Percentiles rank a stretch among this genome's conserved stretches.
Conservation (phyloP, 1,140 invertebrate genomes). For the Drosophila watanabei region DNA sequence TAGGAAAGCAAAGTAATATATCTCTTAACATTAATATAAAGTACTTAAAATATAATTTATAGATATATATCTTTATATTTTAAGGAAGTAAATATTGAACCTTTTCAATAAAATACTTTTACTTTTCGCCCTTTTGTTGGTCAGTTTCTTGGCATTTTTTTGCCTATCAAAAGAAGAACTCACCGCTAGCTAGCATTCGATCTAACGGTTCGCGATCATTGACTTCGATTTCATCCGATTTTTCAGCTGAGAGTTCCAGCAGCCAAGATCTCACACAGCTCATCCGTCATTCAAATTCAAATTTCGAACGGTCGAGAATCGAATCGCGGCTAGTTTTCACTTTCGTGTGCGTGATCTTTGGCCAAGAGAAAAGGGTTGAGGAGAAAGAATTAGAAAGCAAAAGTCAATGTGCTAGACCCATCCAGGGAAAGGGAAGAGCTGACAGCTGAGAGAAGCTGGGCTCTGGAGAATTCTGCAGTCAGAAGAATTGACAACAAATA, state of each 20-base stretch:
- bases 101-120: conserved; percentile 35
- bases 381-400: conserved; percentile 73
- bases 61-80: not conserved
- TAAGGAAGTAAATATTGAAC: not conserved
- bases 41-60: not conserved
- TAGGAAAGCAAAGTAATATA: too few relatives aligned
- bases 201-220: conserved; percentile 39
- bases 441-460: not conserved
- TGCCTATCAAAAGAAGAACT: conserved; percentile 57
- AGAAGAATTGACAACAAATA: too few relatives aligned
- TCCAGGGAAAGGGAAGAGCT: conserved; percentile 9
- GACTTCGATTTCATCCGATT: conserved; percentile 27
- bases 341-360: conserved; percentile 44
- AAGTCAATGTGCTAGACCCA: conserved; percentile 34
- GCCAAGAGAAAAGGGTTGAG: conserved; percentile 21
- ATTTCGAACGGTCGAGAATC: conserved; percentile 59
- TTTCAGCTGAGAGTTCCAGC: not conserved
- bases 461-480: conserved; percentile 17
- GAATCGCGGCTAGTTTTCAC: conserved; percentile 61
- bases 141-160: not conserved
- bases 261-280: conserved; percentile 10
- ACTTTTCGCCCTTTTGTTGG: conserved; percentile 38
- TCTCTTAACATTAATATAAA: too few relatives aligned
- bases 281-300: conserved; percentile 56
- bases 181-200: conserved; percentile 49